Percentiles rank a stretch among this genome's conserved stretches.
Evolutionary conservation across 2,113 vertebrate genomes (phyloP).

Genomic region (Trogon melanurus): DNA sequence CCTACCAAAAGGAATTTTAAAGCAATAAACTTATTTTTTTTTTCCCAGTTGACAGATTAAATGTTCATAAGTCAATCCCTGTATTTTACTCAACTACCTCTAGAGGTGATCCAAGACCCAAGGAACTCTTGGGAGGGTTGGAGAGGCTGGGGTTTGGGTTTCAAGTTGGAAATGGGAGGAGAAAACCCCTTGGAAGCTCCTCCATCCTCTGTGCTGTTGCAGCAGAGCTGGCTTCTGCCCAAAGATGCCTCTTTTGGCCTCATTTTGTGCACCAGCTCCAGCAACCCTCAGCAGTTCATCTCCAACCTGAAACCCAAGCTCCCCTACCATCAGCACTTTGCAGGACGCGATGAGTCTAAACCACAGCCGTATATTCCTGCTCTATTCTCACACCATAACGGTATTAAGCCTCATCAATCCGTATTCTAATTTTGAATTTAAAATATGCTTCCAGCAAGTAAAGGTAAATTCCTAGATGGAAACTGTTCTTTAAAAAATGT

Average conservation of each 20-base stretch:
- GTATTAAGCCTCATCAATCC: neutral
- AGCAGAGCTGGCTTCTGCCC: fast-evolving
- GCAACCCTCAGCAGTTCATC: too few species aligned
- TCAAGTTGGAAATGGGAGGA: fast-evolving
- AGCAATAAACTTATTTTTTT: neutral
- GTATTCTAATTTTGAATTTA: neutral
- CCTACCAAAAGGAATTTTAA: neutral
- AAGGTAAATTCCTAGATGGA: neutral
- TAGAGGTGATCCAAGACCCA: neutral
- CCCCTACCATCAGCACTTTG: neutral
- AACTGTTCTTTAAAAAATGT: neutral
- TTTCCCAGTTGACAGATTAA: neutral
- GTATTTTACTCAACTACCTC: fast-evolving
- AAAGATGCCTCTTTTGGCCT: neutral
- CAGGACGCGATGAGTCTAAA: neutral
- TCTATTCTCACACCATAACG: fast-evolving
- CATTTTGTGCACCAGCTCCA: neutral
- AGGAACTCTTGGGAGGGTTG: fast-evolving
- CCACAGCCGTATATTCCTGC: neutral
- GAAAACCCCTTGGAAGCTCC: fast-evolving
- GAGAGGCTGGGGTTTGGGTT: too few species aligned
- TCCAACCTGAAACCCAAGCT: neutral
- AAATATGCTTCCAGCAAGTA: neutral
- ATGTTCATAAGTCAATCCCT: neutral
- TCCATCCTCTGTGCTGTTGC: neutral